A percentile compares a stretch with the other conserved stretches of the same genome.
phyloP scores from a whole-genome alignment of 2,797 vertebrate genomes.

The Sylvilagus floridanus region DNA sequence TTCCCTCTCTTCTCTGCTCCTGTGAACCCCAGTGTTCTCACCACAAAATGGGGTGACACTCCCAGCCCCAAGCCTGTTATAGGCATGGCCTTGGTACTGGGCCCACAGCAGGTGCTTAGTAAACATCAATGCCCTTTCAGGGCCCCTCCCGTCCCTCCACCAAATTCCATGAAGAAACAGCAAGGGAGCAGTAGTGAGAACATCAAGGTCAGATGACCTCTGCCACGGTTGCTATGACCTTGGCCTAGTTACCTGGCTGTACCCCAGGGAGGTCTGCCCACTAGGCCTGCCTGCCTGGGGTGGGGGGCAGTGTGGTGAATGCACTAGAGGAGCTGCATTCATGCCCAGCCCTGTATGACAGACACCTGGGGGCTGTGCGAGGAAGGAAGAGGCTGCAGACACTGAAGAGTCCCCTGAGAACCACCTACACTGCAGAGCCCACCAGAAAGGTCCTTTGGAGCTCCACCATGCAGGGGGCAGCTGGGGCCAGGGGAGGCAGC shows the following conservation, averaged over 20 bases:
- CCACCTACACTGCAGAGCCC: neutral
- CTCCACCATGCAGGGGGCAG: neutral
- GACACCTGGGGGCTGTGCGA: neutral
- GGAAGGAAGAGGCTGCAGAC: neutral
- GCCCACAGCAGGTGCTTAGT: neutral
- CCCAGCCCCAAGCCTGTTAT: fast-evolving
- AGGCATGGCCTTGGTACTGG: neutral
- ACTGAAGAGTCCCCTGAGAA: too few relatives aligned
- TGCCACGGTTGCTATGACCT: neutral
- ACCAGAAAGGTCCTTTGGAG: neutral
- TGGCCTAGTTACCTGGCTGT: neutral
- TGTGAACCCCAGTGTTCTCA: neutral
- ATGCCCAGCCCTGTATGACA: neutral
- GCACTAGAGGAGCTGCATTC: neutral
- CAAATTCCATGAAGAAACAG: neutral
- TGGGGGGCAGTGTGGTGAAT: neutral
- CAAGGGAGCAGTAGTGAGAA: neutral
- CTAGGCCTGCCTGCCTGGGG: neutral
- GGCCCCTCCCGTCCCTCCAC: neutral
- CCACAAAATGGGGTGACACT: neutral
- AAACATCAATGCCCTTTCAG: neutral
- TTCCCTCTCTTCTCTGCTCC: neutral
- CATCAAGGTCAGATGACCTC: neutral
- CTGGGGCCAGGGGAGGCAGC: neutral
- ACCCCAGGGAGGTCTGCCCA: too few relatives aligned